Base-by-base conservation (phyloP, 2,797 vertebrate genomes). In the Hydrocynus forskahlii region DNA sequence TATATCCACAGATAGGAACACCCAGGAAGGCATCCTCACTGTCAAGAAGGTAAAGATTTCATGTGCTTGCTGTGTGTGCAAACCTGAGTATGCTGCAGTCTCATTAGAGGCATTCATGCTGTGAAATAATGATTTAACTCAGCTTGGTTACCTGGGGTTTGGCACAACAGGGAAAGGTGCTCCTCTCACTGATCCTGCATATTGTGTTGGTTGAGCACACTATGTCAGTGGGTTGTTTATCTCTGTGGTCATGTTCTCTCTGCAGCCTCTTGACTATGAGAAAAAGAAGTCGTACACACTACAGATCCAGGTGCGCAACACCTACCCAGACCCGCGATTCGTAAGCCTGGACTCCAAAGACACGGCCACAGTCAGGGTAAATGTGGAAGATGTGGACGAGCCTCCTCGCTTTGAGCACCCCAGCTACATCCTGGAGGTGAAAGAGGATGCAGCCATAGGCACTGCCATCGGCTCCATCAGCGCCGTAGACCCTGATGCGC, bases 361-460 rank as follows among this genome's bases (percentile, higher is more conserved):
- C 75, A 85, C 93, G 13, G 92, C 97, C 63, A 96, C 95, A 0
- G 92, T 99, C 17, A 94, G 94, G 86, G 93, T 99, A 8, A 89
- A 86, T 0, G 94, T 99, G 76, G 95, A 97, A 55, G 97, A 99
- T 54, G 95, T 97, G n/a, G 96, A 99, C 14, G 97, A 99, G 83
- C 96, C 97, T 0, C 97, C 97, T 0, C 86, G 95, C 75, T 99
- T 99, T 70, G 95, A 95, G 89, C 95, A 95, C 85, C 87, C 94
- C 81, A 95, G 93, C 67, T 99, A 99, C 43, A 63, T 95, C 82
- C 92, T 98, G 78, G 96, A 98, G 85, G 95, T 97, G 82, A 96
- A 96, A 87, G 97, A 99, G 87, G 96, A 98, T 0, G 93, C 95
- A 10, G 92, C 88, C 5, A 87, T 95, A 80, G 96, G 96, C 70